Evolutionary conservation across 2,888 invertebrate genomes (phyloP).

Genomic region (Chrysodeixis includens): DNA sequence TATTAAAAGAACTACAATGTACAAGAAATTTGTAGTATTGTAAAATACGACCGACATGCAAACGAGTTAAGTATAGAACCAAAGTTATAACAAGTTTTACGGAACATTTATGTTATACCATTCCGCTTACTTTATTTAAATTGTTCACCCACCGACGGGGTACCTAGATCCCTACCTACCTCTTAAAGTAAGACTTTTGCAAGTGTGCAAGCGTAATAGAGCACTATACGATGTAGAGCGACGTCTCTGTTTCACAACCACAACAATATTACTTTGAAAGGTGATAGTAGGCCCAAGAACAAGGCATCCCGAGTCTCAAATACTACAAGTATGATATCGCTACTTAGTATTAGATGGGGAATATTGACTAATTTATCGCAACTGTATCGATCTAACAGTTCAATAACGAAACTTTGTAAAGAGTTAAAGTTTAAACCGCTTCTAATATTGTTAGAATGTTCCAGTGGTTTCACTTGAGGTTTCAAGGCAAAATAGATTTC

Average conservation of each 20-base stretch:
- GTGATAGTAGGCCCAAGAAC: too few species aligned
- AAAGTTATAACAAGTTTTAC: conserved; percentile 24
- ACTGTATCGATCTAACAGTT: conserved; percentile 32
- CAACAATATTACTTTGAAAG: too few species aligned
- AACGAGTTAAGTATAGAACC: not conserved
- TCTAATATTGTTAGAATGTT: conserved; percentile 37
- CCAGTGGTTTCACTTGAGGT: conserved; percentile 36
- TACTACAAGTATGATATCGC: too few species aligned
- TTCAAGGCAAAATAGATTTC: conserved; percentile 36
- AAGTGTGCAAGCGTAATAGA: too few species aligned
- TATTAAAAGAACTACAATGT: not conserved
- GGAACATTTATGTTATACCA: not conserved
- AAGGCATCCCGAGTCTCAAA: too few species aligned
- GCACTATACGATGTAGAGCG: too few species aligned
- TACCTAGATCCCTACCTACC: too few species aligned
- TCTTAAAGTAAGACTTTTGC: too few species aligned
- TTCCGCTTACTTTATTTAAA: conserved; percentile 12
- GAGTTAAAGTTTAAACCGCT: conserved; percentile 36
- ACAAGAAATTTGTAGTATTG: not conserved
- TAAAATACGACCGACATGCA: not conserved
- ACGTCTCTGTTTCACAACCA: too few species aligned
- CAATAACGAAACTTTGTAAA: conserved; percentile 35
- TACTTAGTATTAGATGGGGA: conserved; percentile 14
- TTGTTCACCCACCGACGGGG: conserved; percentile 25
- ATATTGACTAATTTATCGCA: conserved; percentile 48